Percentiles rank a stretch among this genome's conserved stretches.
These are phyloP conservation scores for Poecilus cupreus DNA, from an alignment of 2,888 invertebrate species.

Conservation along the genomic window DNA sequence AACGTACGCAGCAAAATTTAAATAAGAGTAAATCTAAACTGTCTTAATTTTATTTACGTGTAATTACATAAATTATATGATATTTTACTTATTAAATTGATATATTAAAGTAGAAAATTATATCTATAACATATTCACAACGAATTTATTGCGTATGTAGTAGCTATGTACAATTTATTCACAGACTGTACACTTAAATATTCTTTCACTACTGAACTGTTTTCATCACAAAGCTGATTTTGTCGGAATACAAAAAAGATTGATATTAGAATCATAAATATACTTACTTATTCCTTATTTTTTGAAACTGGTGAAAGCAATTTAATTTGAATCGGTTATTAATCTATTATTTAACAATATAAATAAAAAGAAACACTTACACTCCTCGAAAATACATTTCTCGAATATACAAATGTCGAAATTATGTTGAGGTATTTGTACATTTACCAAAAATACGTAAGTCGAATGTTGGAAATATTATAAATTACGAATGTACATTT, in stretches of 20 bases:
- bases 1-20: constrained; percentile 30
- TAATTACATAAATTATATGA: constrained; percentile 48
- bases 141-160: constrained; percentile 51
- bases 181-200: constrained; percentile 50
- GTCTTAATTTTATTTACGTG: constrained; percentile 20
- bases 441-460: no score
- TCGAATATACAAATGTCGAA: no score
- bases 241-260: constrained; percentile 23
- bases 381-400: no score
- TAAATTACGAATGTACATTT: no score
- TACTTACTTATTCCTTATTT: no score
- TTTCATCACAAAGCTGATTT: constrained; percentile 30
- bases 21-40: constrained; percentile 12
- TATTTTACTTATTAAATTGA: constrained; percentile 33
- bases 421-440: no score
- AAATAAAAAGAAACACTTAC: no score
- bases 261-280: no score
- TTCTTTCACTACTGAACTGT: constrained; percentile 6
- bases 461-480: no score
- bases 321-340: no score
- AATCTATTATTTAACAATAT: no score
- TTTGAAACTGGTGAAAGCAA: no score
- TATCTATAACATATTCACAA: constrained; percentile 57
- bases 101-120: constrained; percentile 58
- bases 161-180: constrained; percentile 48